A percentile compares a stretch with the other conserved stretches of the same genome.
These are phyloP conservation scores for Ellobium chinense DNA, from an alignment of 2,888 invertebrate genomes.

Conservation along the genomic window DNA sequence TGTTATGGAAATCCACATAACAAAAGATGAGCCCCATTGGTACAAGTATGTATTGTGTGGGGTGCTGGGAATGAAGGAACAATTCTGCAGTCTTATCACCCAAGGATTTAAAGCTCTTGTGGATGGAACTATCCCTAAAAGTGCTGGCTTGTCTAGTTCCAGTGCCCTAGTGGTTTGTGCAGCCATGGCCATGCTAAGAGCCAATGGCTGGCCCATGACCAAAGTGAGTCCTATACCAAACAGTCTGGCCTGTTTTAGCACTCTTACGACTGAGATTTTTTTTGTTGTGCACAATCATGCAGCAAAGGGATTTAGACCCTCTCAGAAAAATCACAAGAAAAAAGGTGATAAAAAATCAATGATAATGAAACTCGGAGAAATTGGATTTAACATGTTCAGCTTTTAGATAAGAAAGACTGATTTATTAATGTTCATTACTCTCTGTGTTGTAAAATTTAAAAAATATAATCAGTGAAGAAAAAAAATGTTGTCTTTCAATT, in stretches of 20 bases:
- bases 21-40: constrained; percentile 84
- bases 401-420: too few relatives aligned
- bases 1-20: constrained; percentile 66
- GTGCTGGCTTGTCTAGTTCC: constrained; percentile 97
- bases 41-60: constrained; percentile 97
- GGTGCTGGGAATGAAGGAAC: constrained; percentile 90
- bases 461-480: too few relatives aligned
- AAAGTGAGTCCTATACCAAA: constrained; percentile 67
- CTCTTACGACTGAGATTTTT: not conserved
- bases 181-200: constrained; percentile 87
- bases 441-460: too few relatives aligned
- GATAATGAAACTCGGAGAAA: too few relatives aligned
- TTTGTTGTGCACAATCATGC: too few relatives aligned
- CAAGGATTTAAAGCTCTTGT: constrained; percentile 87
- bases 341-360: too few relatives aligned
- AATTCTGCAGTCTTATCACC: constrained; percentile 50
- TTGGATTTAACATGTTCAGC: too few relatives aligned
- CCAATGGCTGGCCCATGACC: constrained; percentile 79
- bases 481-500: too few relatives aligned
- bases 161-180: constrained; percentile 98
- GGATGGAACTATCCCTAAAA: constrained; percentile 92
- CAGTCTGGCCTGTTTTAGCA: too few relatives aligned
- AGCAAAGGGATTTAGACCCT: not conserved
- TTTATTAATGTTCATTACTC: too few relatives aligned
- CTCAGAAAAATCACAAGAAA: too few relatives aligned